These are phyloP conservation scores for Moxostoma hubbsi DNA, from an alignment of 2,797 vertebrate species.

Conservation along the genomic window DNA sequence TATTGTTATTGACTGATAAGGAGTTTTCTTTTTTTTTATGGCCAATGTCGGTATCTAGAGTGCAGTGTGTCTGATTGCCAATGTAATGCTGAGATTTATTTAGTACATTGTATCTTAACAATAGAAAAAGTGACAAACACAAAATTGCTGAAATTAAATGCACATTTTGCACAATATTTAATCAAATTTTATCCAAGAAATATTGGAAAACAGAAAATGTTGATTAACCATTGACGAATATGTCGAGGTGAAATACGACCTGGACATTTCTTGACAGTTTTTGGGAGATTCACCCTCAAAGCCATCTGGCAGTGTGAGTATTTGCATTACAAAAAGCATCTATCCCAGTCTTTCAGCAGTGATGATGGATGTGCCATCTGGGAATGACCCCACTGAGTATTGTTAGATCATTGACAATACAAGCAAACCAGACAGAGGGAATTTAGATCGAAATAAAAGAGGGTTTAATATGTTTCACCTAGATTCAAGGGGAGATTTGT, in stretches of 20 bases:
- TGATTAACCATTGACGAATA: no score
- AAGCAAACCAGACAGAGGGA: constrained; percentile 24
- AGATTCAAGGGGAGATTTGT: constrained; percentile 25
- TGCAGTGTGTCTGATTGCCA: not conserved
- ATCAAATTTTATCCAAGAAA: not conserved
- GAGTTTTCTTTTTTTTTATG: no score
- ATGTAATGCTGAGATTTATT: not conserved
- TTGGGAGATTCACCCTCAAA: not conserved
- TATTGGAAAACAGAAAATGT: no score
- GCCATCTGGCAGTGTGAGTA: not conserved
- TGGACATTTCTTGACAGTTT: not conserved
- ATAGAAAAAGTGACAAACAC: not conserved
- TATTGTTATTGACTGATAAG: not conserved
- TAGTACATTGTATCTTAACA: not conserved
- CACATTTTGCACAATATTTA: not conserved
- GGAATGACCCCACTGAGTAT: not conserved
- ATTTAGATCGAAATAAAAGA: constrained; percentile 9
- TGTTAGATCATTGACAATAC: not conserved
- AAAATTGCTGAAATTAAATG: not conserved
- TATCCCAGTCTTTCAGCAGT: constrained; percentile 11
- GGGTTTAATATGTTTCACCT: not conserved
- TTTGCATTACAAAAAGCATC: not conserved
- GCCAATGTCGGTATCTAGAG: not conserved
- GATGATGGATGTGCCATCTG: constrained; percentile 19
- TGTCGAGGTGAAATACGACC: no score